A percentile compares a stretch with the other conserved stretches of the same genome.
Conservation (phyloP, 2,797 vertebrate species). For the Lagodon rhomboides region DNA sequence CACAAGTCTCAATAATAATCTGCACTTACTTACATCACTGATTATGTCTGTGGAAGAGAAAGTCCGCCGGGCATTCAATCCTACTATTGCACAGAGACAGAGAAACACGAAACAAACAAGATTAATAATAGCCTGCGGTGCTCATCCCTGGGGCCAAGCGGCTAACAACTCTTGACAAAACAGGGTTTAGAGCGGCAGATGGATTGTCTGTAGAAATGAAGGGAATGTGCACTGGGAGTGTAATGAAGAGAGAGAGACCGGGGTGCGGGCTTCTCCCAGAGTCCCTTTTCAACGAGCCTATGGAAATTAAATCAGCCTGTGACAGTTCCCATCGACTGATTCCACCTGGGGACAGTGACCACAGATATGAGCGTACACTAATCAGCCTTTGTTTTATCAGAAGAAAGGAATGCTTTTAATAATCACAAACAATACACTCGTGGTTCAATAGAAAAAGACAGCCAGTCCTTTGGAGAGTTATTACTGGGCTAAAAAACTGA, state of each 20-base stretch:
- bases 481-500: constrained; percentile 37
- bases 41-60: constrained; percentile 82
- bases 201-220: constrained; percentile 84
- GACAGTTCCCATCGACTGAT: constrained; percentile 77
- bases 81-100: constrained; percentile 72
- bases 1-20: constrained; percentile 84
- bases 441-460: constrained; percentile 63
- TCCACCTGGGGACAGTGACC: constrained; percentile 78
- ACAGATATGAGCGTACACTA: constrained; percentile 74
- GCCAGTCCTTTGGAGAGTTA: constrained; percentile 55
- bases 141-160: constrained; percentile 79
- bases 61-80: constrained; percentile 78
- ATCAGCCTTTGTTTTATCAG: constrained; percentile 76
- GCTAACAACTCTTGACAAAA: constrained; percentile 88
- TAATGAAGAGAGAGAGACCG: constrained; percentile 77
- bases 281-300: constrained; percentile 66
- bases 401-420: constrained; percentile 72
- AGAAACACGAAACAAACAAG: constrained; percentile 84
- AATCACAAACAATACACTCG: constrained; percentile 70
- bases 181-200: constrained; percentile 83
- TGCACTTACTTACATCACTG: constrained; percentile 87
- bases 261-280: constrained; percentile 62
- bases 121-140: constrained; percentile 85
- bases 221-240: constrained; percentile 76
- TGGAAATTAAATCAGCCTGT: constrained; percentile 81